Evolutionary conservation across 1,140 invertebrate genomes (phyloP).

Genomic region (Zaprionus nigranus): DNA sequence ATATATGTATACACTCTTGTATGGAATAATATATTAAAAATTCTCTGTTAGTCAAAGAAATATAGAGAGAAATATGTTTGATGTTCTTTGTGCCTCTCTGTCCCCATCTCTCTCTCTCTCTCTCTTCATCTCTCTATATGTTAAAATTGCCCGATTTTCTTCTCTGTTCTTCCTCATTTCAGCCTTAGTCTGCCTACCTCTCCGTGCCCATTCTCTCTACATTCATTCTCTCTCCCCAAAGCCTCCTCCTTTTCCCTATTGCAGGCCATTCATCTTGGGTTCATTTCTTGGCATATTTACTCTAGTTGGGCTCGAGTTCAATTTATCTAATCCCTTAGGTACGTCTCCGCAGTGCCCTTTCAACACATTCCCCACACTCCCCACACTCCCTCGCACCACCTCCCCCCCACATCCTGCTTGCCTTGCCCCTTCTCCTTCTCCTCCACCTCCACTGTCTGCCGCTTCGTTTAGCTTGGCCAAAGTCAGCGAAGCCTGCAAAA

Average conservation of each 20-base stretch:
- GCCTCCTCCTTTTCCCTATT: not conserved
- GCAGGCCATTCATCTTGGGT: slow-evolving; percentile 25
- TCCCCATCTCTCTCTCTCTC: not conserved
- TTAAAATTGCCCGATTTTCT: not conserved
- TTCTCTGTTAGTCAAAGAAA: too few relatives aligned
- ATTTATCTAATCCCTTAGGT: slow-evolving; percentile 44
- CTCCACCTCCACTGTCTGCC: not conserved
- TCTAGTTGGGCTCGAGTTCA: slow-evolving; percentile 35
- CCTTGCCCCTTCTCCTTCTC: not conserved
- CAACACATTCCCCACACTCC: slow-evolving; percentile 44
- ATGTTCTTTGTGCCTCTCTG: not conserved
- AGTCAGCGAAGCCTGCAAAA: slow-evolving; percentile 48
- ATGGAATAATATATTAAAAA: too few relatives aligned
- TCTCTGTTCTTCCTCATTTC: not conserved
- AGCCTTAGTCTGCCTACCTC: not conserved
- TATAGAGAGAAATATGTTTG: not conserved
- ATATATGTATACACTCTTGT: not conserved
- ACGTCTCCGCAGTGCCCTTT: slow-evolving; percentile 31
- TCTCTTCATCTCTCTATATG: not conserved
- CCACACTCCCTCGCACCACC: not conserved
- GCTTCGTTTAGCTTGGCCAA: slow-evolving; percentile 34
- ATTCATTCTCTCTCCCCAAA: too few relatives aligned
- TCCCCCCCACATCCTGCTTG: too few relatives aligned
- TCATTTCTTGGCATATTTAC: slow-evolving; percentile 33
- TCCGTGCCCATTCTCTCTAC: not conserved